These are phyloP conservation scores for Bruchidius siliquastri DNA, from an alignment of 2,888 invertebrate genomes.

Conservation along the genomic window DNA sequence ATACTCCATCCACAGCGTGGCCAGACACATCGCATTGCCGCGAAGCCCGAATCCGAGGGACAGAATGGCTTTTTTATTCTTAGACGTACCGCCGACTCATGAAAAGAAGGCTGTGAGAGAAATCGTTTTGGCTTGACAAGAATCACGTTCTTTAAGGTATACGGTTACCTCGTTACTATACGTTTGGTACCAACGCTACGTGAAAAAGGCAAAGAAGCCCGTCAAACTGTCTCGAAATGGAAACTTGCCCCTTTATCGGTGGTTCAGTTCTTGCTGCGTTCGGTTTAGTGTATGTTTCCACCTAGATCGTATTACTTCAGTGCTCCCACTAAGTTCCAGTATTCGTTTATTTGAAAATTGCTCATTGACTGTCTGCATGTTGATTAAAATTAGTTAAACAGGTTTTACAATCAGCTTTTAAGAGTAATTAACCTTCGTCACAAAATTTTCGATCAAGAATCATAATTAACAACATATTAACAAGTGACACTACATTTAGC, in stretches of 20 bases:
- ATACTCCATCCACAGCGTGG: not conserved
- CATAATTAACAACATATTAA: too few relatives aligned
- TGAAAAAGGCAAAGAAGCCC: not conserved
- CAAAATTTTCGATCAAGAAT: not conserved
- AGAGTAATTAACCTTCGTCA: not conserved
- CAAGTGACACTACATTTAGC: too few relatives aligned
- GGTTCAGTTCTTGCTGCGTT: not conserved
- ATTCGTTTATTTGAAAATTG: not conserved
- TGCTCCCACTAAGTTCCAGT: not conserved
- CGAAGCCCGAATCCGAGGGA: constrained; percentile 1
- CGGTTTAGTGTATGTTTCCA: not conserved
- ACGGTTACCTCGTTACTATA: not conserved
- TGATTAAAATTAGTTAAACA: not conserved
- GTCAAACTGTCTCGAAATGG: not conserved
- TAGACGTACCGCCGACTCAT: not conserved
- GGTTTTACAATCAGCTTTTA: not conserved
- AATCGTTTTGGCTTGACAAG: not conserved
- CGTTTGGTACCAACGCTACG: not conserved
- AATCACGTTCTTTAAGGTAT: not conserved
- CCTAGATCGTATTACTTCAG: too few relatives aligned
- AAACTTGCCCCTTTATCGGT: not conserved
- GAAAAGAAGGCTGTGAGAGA: not conserved
- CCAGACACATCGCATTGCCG: not conserved
- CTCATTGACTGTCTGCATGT: not conserved
- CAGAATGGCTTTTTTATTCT: not conserved